Evolutionary conservation across 2,113 vertebrate genomes (phyloP).

Genomic region (Peromyscus polionotus): DNA sequence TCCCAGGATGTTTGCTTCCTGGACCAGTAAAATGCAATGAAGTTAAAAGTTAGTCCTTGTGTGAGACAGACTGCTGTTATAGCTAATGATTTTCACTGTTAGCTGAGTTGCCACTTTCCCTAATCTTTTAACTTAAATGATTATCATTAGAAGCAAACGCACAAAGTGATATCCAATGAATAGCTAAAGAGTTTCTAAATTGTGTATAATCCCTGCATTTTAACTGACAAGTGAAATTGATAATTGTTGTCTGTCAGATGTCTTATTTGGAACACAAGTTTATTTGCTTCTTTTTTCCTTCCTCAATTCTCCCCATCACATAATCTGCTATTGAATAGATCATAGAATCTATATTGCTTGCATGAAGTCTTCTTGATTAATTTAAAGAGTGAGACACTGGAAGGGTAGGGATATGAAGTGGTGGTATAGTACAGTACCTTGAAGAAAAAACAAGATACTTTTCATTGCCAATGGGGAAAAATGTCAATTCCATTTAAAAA

Average conservation of each 20-base stretch:
- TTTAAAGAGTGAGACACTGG: not conserved
- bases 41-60: not conserved
- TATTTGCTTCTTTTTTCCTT: not conserved
- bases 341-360: not conserved
- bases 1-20: conserved; percentile 35
- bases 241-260: not conserved
- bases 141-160: not conserved
- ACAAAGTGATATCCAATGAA: not conserved
- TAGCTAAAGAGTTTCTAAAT: not conserved
- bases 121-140: conserved; percentile 17
- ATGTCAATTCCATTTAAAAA: not conserved
- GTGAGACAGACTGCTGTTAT: not conserved
- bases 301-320: not conserved
- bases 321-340: not conserved
- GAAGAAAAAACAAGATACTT: not conserved
- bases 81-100: not conserved
- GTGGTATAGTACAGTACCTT: not conserved
- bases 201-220: not conserved
- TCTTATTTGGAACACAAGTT: not conserved
- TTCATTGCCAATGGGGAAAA: not conserved
- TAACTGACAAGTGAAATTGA: conserved; percentile 19
- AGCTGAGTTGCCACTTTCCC: not conserved
- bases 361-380: not conserved
- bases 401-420: not conserved
- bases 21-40: not conserved